Base-by-base conservation (phyloP, 1,140 invertebrate species). In the Cydia strobilella region DNA sequence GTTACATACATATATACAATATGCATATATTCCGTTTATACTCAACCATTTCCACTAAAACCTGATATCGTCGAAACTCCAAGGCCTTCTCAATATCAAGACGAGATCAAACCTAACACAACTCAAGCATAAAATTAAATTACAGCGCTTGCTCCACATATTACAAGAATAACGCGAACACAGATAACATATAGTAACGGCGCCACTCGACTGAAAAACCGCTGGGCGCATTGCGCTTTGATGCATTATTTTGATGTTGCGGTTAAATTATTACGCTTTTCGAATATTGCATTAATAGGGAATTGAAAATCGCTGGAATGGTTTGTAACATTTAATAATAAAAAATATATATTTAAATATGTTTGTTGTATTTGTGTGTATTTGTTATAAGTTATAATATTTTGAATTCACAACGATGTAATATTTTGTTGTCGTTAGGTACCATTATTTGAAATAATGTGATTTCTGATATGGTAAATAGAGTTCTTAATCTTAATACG, bases 91-190 rank as follows among this genome's bases (percentile, higher is more conserved):
- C 65, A 69, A 69, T 69, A 69, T 69, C 15, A 69, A 42, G 18
- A 69, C 65, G 65, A 18, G 18, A 59, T 59, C 65, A 35, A 35
- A 69, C 65, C 9, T 35, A 39, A 35, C 27, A 3, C 27, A 35
- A 69, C n/a, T 42, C 65, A 18, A 69, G 35, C 65, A 18, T 39
- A 35, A 69, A 69, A 69, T 35, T 31, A 69, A 69, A 69, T 69
- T 69, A 69, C 31, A 69, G 31, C 31, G n/a, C 42, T 69, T 69
- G n/a, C 65, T 15, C 15, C 15, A 69, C 31, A 42, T 39, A 69
- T 69, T 42, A 69, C 65, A 39, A 69, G 65, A 69, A 42, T 18
- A 69, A n/a, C 63, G 63, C 13, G 6, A 35, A 10, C 15, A 35
- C 65, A 69, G 35, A 69, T 31, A 35, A 69, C n/a, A 31, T 3